Evolutionary conservation across 2,113 vertebrate genomes (phyloP).

Genomic region (Chinchilla lanigera): DNA sequence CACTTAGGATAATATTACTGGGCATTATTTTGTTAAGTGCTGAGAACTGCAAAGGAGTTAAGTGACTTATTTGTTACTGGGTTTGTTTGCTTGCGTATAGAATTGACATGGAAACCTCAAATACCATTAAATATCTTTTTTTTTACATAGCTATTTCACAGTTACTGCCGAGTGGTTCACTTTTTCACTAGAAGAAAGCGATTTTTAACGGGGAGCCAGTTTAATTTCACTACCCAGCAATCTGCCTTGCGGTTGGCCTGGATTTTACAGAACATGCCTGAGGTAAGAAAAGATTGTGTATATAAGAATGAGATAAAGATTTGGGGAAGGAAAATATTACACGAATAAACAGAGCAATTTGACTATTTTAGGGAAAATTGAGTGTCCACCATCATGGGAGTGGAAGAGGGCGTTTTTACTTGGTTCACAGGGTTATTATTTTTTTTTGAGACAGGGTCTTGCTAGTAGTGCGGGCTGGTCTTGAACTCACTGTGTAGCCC

Average conservation of each 20-base stretch:
- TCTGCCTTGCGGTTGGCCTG: conserved; percentile 93
- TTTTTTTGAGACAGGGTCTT: not conserved
- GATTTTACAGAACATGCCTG: conserved; percentile 89
- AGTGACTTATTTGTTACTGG: not conserved
- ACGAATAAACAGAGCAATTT: not conserved
- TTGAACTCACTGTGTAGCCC: not conserved
- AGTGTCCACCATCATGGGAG: not conserved
- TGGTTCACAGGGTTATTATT: not conserved
- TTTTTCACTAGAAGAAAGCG: conserved; percentile 92
- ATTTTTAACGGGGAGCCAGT: conserved; percentile 89
- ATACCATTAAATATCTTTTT: conserved; percentile 6
- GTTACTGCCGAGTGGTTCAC: conserved; percentile 90
- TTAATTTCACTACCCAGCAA: conserved; percentile 94
- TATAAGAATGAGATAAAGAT: not conserved
- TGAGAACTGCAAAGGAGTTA: not conserved
- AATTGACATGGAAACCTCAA: conserved; percentile 2
- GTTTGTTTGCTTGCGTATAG: not conserved
- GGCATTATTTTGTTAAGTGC: not conserved
- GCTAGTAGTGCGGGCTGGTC: not conserved
- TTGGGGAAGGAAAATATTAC: not conserved
- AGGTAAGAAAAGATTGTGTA: conserved; percentile 86
- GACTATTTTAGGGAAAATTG: not conserved
- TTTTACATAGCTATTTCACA: conserved; percentile 88
- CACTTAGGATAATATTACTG: not conserved
- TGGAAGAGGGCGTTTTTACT: not conserved